phyloP scores from a whole-genome alignment of 1,140 invertebrate species.

The Littorina saxatilis region DNA sequence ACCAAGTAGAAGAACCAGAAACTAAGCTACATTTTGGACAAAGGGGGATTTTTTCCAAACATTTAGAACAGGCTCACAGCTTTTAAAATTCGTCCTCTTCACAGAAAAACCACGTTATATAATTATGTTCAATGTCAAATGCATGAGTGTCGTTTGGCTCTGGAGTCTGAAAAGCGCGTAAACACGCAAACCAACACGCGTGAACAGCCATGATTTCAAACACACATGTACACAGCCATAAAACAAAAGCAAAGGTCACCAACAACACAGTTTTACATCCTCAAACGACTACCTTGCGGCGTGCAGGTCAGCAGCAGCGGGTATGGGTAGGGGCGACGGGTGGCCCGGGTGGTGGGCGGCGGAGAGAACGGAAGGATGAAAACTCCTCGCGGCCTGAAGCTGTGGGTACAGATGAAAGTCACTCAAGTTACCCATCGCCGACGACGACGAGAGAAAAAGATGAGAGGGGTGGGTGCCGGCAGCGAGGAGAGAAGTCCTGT shows the following conservation, averaged over 20 bases:
- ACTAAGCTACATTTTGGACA: too few relatives aligned
- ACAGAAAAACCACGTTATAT: too few relatives aligned
- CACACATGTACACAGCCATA: neutral
- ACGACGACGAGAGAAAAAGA: conserved; percentile 20
- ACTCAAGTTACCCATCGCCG: conserved; percentile 2
- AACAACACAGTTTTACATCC: neutral
- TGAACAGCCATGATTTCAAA: too few relatives aligned
- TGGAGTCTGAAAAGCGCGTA: too few relatives aligned
- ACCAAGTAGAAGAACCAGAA: too few relatives aligned
- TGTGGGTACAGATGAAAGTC: conserved; percentile 36
- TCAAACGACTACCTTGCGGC: conserved; percentile 17
- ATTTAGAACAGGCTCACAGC: too few relatives aligned
- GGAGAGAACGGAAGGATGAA: neutral
- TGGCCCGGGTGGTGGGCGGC: neutral
- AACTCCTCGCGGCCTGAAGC: conserved; percentile 20
- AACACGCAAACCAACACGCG: neutral
- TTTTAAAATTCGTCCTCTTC: too few relatives aligned
- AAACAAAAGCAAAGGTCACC: neutral
- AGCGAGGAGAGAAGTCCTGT: neutral
- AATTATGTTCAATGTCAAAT: too few relatives aligned
- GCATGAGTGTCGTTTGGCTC: too few relatives aligned
- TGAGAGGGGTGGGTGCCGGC: neutral
- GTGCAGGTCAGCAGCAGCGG: conserved; percentile 4
- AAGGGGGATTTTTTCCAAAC: too few relatives aligned
- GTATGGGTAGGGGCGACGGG: conserved; percentile 7